Percentiles rank a stretch among this genome's conserved stretches.
These are phyloP conservation scores for Rhabdophis nuchalis DNA, from an alignment of 2,797 vertebrate species.

Conservation along the genomic window DNA sequence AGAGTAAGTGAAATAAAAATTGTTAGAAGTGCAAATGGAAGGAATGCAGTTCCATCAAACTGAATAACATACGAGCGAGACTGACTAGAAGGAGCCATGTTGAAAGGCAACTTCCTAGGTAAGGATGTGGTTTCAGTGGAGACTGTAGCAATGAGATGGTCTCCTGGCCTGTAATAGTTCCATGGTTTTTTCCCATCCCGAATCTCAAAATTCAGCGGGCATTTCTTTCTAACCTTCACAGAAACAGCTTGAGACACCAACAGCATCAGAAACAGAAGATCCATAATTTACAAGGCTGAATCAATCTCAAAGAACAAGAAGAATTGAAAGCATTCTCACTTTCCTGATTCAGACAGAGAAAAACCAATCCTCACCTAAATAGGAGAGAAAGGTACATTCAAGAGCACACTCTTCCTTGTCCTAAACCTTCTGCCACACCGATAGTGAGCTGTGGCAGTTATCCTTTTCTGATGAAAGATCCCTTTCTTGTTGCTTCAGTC, in stretches of 20 bases:
- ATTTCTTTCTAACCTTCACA: not conserved
- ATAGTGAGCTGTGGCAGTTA: not conserved
- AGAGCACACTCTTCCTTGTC: not conserved
- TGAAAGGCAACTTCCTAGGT: not conserved
- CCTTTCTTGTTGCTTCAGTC: not conserved
- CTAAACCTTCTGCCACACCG: not conserved
- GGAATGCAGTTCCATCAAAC: not conserved
- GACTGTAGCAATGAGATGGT: not conserved
- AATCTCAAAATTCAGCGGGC: not conserved
- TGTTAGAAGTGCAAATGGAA: not conserved
- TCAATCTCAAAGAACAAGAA: not conserved
- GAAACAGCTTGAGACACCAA: not conserved
- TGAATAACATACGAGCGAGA: not conserved
- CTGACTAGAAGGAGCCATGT: not conserved
- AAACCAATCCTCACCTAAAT: not conserved
- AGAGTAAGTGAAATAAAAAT: not conserved
- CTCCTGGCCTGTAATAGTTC: not conserved
- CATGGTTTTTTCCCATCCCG: not conserved
- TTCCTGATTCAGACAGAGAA: not conserved
- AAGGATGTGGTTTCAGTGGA: not conserved
- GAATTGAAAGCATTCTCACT: not conserved
- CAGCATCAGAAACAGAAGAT: not conserved
- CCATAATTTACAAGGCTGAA: not conserved
- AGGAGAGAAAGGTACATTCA: not conserved
- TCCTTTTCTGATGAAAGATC: not conserved